Base-by-base conservation (phyloP, 2,888 invertebrate genomes). In the Stenchaetothrips biformis region DNA sequence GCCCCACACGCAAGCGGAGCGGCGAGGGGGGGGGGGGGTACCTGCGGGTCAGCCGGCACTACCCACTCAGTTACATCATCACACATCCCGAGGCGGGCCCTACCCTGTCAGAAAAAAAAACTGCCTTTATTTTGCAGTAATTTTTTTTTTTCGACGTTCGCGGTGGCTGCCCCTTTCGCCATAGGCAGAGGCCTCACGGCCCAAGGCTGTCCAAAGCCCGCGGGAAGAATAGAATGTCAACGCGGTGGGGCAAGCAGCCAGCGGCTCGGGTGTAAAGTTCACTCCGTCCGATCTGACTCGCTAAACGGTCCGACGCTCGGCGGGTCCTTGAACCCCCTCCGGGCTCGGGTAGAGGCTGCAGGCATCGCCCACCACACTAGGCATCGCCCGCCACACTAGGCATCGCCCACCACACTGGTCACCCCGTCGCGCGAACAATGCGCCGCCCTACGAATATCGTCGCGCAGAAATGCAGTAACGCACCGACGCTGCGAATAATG, bases 221-320 rank as follows among this genome's bases (percentile, higher is more conserved):
- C 83, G 84, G 88, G 88, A 87, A 88, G 87, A 82, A 87, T 87
- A 88, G 86, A 87, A 86, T 87, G 85, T 53, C 53, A 53, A 53
- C 53, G 53, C 4, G 16, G 53, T 53, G 53, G 53, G 18, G 53
- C 18, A 53, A 37, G 37, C 37, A 37, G 37, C 37, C 37, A 37
- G 37, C 37, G 37, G 37, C 37, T 37, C 4, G 37, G 37, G 37
- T 37, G 37, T 37, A 37, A 37, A 37, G 37, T 37, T 37, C 37
- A 37, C 37, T 37, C 37, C 37, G 37, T 37, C 37, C 37, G 37
- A 37, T 37, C 37, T 37, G 37, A 37, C 37, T 37, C 37, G 37
- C 37, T 37, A 37, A 37, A 37, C 37, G 37, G 37, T 37, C 37
- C 37, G 37, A 37, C 2, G 4, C 37, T 37, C 2, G 37, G 37